A percentile compares a stretch with the other conserved stretches of the same genome.
Evolutionary conservation across 2,113 vertebrate genomes (phyloP).

Genomic region (Capreolus pygargus): DNA sequence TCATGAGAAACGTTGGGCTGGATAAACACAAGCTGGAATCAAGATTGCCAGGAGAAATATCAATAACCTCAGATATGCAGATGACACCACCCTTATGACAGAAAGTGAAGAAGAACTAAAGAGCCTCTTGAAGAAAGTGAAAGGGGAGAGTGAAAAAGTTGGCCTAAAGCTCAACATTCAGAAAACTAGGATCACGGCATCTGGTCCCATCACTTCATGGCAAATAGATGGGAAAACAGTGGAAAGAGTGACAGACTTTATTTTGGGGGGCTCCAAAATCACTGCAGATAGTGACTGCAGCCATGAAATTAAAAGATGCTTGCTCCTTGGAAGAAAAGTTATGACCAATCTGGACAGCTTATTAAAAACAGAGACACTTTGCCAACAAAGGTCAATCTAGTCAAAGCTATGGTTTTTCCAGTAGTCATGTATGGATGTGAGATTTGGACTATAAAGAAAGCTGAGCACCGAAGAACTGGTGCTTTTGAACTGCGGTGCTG

Average conservation of each 20-base stretch:
- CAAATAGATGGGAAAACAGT: background rate
- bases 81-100: background rate
- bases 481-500: background rate
- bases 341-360: background rate
- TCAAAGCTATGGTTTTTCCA: no score
- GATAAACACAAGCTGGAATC: background rate
- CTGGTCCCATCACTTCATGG: background rate
- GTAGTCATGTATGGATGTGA: no score
- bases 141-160: background rate
- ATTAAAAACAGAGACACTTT: no score
- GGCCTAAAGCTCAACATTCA: background rate
- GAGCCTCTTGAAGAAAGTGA: background rate
- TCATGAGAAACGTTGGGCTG: background rate
- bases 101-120: background rate
- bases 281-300: background rate
- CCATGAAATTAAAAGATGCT: background rate
- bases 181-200: background rate
- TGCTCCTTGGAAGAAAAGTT: background rate
- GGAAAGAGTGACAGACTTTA: background rate
- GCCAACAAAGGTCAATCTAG: no score
- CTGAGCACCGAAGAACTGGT: background rate
- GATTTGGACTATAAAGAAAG: no score
- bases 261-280: background rate
- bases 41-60: background rate
- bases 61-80: background rate